Base-by-base conservation (phyloP, 2,888 invertebrate genomes). In the Lithophane leautieri region DNA sequence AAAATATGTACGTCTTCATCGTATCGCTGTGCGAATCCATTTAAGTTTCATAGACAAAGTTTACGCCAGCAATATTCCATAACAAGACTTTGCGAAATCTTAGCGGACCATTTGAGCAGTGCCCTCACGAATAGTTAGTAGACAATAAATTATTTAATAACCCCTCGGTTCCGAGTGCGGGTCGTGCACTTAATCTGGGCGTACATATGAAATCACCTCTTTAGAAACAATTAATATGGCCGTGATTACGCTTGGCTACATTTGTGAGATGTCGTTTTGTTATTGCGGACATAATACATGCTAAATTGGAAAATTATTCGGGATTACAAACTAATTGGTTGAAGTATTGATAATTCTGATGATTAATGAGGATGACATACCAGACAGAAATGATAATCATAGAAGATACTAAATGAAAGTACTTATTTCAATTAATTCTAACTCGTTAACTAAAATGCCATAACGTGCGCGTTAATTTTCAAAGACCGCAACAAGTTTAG, bases 91-190 rank as follows among this genome's bases (percentile, higher is more conserved):
- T 88, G 90, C 92, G 89, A 89, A 94, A 95, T 95, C 94, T 95
- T 95, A 92, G 91, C 90, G 86, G 89, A 92, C 92, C 93, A 92
- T 93, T 94, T 89, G 92, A 93, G 90, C 91, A 90, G 91, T 91
- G 89, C 93, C 94, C 93, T 93, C 91, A 90, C 93, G 92, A 93
- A 94, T 94, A 95, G 94, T 94, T 90, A 93, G 91, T 91, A 94
- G 93, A 95, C 95, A 95, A 95, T 95, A 96, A 96, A 96, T 96
- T 95, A 95, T 95, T 94, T 95, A 94, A 95, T 95, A 95, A 94
- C 95, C 95, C 94, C 91, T 91, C 89, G 87, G 91, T 91, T 92
- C 78, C 89, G 90, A 90, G 90, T 90, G 92, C 93, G 90, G 94
- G 93, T 92, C 93, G 91, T 92, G 90, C 93, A 94, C 93, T 95